Conservation (phyloP, 2,797 vertebrate species). For the Cyprinella venusta region DNA sequence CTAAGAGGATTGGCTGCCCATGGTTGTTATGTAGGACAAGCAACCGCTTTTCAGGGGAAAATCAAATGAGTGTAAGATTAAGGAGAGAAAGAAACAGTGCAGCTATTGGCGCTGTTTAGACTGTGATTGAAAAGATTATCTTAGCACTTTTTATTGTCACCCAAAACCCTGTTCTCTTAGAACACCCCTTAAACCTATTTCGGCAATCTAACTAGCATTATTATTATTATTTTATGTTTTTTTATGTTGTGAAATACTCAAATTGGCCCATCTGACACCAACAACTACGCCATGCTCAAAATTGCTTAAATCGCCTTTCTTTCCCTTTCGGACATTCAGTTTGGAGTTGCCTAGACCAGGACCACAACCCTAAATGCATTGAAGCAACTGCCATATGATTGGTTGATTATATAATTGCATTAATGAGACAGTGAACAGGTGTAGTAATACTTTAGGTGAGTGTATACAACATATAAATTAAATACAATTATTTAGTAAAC, state of each 20-base stretch:
- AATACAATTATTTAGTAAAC: background rate
- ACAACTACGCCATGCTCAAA: no score
- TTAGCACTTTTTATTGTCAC: constrained; percentile 46
- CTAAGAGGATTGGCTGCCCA: constrained; percentile 74
- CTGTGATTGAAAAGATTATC: constrained; percentile 69
- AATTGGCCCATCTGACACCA: no score
- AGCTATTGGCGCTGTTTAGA: constrained; percentile 61
- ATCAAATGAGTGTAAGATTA: constrained; percentile 42
- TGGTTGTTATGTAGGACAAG: constrained; percentile 59
- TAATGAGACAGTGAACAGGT: no score
- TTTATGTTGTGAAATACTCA: no score
- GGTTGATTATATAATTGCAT: no score
- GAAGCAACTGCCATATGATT: no score
- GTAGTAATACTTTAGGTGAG: no score
- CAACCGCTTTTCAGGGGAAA: constrained; percentile 57
- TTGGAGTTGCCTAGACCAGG: no score
- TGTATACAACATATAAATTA: background rate
- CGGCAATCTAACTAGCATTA: background rate
- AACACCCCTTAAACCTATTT: background rate
- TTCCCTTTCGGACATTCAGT: no score
- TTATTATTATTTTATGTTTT: background rate
- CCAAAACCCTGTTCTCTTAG: constrained; percentile 53
- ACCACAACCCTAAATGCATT: no score
- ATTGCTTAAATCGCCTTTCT: no score
- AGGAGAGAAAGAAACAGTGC: constrained; percentile 58